Base-by-base conservation (phyloP, 2,113 vertebrate genomes). In the Carollia perspicillata region DNA sequence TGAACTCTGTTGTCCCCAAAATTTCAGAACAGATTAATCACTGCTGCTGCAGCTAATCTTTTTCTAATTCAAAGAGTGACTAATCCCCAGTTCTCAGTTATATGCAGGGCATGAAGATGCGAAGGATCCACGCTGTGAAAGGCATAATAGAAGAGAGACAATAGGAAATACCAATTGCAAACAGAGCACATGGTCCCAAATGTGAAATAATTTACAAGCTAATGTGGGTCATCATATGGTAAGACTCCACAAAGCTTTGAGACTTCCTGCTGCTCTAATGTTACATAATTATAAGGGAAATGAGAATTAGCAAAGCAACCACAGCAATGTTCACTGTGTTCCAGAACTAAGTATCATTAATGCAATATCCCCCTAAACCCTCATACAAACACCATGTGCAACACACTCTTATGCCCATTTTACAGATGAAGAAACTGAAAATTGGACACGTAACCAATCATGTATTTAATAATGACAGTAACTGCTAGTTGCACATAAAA, bases 151-250 rank as follows among this genome's bases (percentile, higher is more conserved):
- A 90, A 93, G 16, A 90, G 33, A 94, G 33, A 58, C 22, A 74
- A 71, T 18, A 60, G 75, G 63, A 89, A 72, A 51, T 23, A 68
- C 33, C 35, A 49, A 53, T 11, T 55, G 14, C 40, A 83, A 93
- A 90, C 37, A 77, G 94, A 91, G 78, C 16, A n/a, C 13, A 8
- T 33, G 83, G 60, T 78, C 53, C 49, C 68, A 0, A 89, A 93
- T 86, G 85, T 49, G 63, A 90, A 86, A 75, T 91, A 83, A 83
- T 75, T 94, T 80, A 89, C 74, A 90, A 66, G 37, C 49, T 91
- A 95, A 96, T 77, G 65, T 47, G 30, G 23, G n/a, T 78, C 47
- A 85, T 71, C 78, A 58, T 74, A 72, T 85, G 72, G 3, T 66
- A 58, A 89, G 37, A 65, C 18, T 58, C 91, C 84, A 95, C 17